A percentile compares a stretch with the other conserved stretches of the same genome.
Conservation (phyloP, 2,797 vertebrate genomes). For the Chiloscyllium punctatum region DNA sequence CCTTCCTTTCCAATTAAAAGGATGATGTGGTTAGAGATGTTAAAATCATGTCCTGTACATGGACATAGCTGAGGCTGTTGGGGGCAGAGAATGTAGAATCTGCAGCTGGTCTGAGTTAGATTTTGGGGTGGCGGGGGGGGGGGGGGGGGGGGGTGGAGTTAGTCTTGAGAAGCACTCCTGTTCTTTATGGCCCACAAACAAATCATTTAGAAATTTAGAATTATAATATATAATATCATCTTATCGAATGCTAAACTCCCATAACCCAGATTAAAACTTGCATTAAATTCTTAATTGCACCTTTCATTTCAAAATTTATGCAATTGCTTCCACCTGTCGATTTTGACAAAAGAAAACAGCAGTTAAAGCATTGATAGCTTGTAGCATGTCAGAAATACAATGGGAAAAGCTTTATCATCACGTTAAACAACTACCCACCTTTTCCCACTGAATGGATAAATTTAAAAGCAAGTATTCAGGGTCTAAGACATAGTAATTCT, state of each 20-base stretch:
- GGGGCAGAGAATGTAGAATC: neutral
- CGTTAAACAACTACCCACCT: neutral
- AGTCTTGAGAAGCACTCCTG: neutral
- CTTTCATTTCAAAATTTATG: constrained; percentile 8
- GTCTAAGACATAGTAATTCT: neutral
- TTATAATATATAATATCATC: no score
- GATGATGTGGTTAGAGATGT: neutral
- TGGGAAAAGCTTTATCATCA: neutral
- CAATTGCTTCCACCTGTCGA: neutral
- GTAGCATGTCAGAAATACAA: neutral
- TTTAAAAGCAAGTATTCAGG: neutral
- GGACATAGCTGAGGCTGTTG: neutral
- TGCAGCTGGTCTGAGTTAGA: neutral
- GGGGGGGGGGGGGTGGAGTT: no score
- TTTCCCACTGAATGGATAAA: neutral
- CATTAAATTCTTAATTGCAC: neutral
- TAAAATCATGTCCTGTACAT: neutral
- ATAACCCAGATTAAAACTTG: neutral
- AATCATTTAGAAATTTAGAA: neutral
- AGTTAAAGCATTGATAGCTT: neutral
- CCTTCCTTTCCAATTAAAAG: neutral
- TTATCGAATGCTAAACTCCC: neutral
- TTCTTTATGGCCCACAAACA: neutral
- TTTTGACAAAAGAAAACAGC: neutral
- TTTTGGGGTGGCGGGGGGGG: no score